These are phyloP conservation scores for Epinotia nisella DNA, from an alignment of 2,888 invertebrate genomes.

Conservation along the genomic window DNA sequence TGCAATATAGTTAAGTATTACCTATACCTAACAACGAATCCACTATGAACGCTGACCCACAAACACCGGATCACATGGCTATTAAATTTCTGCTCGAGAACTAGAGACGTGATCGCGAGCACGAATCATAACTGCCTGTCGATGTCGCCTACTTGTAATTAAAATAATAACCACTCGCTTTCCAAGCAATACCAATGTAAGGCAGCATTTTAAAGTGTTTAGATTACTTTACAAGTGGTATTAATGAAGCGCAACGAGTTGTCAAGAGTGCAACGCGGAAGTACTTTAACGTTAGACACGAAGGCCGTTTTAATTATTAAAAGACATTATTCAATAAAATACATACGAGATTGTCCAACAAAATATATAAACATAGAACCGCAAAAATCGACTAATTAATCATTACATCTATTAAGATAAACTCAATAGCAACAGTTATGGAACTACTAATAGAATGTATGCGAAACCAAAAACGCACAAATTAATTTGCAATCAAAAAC, in stretches of 20 bases:
- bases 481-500: neutral
- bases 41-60: slow-evolving; percentile 63
- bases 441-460: neutral
- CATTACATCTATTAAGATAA: neutral
- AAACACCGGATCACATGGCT: slow-evolving; percentile 62
- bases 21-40: slow-evolving; percentile 26
- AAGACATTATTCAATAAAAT: slow-evolving; percentile 15
- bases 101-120: slow-evolving; percentile 64
- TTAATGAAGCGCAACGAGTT: slow-evolving; percentile 33
- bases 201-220: slow-evolving; percentile 45
- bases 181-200: slow-evolving; percentile 51
- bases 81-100: slow-evolving; percentile 71
- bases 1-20: slow-evolving; percentile 1
- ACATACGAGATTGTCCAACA: neutral
- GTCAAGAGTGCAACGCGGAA: slow-evolving; percentile 38
- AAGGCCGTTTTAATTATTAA: slow-evolving; percentile 41
- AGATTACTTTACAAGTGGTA: slow-evolving; percentile 39
- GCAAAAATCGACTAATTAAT: neutral
- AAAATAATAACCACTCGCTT: slow-evolving; percentile 62
- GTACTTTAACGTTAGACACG: slow-evolving; percentile 25
- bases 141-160: slow-evolving; percentile 58
- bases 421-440: neutral
- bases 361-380: neutral
- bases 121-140: slow-evolving; percentile 60
- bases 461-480: slow-evolving; percentile 15